Percentiles rank a stretch among this genome's conserved stretches.
These are phyloP conservation scores for Nymphalis polychloros DNA, from an alignment of 2,888 invertebrate species.

Conservation along the genomic window DNA sequence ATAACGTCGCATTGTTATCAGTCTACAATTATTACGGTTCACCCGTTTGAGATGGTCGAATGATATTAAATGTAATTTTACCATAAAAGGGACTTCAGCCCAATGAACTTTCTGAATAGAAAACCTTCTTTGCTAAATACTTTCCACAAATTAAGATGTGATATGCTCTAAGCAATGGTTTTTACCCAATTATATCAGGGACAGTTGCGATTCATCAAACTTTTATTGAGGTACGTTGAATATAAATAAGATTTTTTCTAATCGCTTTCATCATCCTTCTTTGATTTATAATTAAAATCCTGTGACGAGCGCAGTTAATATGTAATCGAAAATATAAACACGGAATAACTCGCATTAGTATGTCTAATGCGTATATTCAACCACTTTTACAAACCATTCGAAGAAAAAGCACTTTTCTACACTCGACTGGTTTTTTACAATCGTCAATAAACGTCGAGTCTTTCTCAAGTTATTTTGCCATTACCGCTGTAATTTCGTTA, in stretches of 20 bases:
- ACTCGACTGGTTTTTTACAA: constrained; percentile 27
- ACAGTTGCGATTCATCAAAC: not conserved
- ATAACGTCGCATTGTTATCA: not conserved
- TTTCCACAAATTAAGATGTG: constrained; percentile 25
- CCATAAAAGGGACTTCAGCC: constrained; percentile 7
- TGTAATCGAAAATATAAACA: not conserved
- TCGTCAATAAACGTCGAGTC: constrained; percentile 28
- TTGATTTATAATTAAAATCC: not conserved
- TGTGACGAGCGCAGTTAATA: not conserved
- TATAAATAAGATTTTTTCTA: not conserved
- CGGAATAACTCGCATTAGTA: constrained; percentile 1
- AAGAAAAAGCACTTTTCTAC: constrained; percentile 20
- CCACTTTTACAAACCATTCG: constrained; percentile 10
- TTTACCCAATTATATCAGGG: constrained; percentile 1
- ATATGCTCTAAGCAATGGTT: constrained; percentile 15
- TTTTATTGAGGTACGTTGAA: not conserved
- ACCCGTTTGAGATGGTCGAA: not conserved
- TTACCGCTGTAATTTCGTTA: constrained; percentile 33
- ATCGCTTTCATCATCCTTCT: not conserved
- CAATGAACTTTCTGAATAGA: constrained; percentile 21
- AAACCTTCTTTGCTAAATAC: constrained; percentile 24
- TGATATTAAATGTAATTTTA: not conserved
- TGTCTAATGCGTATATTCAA: constrained; percentile 2
- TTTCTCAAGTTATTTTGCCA: constrained; percentile 26
- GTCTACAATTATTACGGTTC: constrained; percentile 1